Conservation (phyloP, 92 coral and sea anemone species). For the Bergia sp. region DNA sequence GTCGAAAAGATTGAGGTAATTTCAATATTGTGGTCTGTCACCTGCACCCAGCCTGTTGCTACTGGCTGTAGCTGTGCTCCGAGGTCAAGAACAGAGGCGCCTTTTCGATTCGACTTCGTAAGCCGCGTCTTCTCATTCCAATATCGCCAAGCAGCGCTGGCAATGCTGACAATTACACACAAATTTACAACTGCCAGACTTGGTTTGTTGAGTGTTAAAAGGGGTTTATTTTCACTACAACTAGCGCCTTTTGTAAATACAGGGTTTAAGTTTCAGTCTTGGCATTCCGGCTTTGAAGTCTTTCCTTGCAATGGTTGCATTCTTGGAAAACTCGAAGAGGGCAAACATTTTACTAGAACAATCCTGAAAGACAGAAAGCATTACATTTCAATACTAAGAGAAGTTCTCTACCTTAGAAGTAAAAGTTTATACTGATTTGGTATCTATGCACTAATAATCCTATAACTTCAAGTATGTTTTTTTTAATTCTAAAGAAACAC, state of each 20-base stretch:
- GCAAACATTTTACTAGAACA: constrained; percentile 92
- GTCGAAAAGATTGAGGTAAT: too few species aligned
- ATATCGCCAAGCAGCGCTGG: too few species aligned
- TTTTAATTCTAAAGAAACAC: too few species aligned
- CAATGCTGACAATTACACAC: neutral
- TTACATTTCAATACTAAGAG: neutral
- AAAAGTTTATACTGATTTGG: neutral
- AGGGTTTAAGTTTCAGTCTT: constrained; percentile 77
- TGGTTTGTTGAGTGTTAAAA: neutral
- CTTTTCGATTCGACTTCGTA: too few species aligned
- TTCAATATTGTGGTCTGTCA: too few species aligned
- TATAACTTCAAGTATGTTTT: neutral
- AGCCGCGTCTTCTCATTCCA: too few species aligned
- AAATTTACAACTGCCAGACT: neutral
- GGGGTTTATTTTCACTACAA: neutral
- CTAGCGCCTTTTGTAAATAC: constrained; percentile 88
- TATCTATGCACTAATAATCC: too few species aligned
- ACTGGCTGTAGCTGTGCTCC: too few species aligned
- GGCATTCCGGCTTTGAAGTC: constrained; percentile 37
- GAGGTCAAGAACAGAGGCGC: too few species aligned
- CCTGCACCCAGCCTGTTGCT: too few species aligned
- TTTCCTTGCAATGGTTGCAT: constrained; percentile 39
- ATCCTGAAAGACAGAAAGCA: constrained; percentile 67
- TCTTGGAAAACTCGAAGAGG: constrained; percentile 75
- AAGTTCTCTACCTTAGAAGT: neutral